Evolutionary conservation across 2,113 vertebrate genomes (phyloP), one percentile per base, ranked within the genome.

Genomic region (Martes martes): DNA sequence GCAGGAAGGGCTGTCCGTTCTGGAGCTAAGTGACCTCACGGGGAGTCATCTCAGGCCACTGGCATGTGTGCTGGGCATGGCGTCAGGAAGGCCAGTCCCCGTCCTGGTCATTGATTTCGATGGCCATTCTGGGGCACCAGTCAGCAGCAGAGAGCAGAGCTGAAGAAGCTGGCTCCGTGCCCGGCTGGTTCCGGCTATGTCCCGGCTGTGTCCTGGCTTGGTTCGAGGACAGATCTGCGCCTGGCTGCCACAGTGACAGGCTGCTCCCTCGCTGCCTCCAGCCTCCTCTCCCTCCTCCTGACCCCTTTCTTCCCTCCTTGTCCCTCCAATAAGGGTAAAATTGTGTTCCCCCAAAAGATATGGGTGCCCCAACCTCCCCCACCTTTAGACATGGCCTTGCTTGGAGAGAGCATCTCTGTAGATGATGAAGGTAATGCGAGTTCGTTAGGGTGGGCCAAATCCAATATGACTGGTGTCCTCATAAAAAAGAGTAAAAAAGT

Each of bases 11-110:
- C 47, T 74, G 11, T 24, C 31, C 16, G 26, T 55, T 50, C 45
- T 11, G 39, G 80, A 76, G 78, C n/a, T 63, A 13, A 52, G 24
- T 31, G 84, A 78, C 45, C 16, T 18, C 36, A 5, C 1, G 21
- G 82, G 82, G 11, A 6, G 5, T 55, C 31, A 36, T 26, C 45
- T 33, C 13, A 1, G 91, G 33, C 42, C 16, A 33, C 36, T 7
- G n/a, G 19, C 21, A 11, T 3, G 11, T 67, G 33, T 33, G 24
- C 19, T 69, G 14, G 15, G 15, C 0, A 0, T 55, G 7, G 36
- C 13, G 31, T 73, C 4, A 5, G 23, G 55, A 23, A 73, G 23
- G 47, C 4, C 9, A 1, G 36, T 47, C 52, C n/a, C 23, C 82
- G 52, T 55, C 4, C 36, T 79, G 45, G 31, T 45, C 42, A 11